Conservation (phyloP, 1,140 invertebrate species). For the Drosophila orosa region DNA sequence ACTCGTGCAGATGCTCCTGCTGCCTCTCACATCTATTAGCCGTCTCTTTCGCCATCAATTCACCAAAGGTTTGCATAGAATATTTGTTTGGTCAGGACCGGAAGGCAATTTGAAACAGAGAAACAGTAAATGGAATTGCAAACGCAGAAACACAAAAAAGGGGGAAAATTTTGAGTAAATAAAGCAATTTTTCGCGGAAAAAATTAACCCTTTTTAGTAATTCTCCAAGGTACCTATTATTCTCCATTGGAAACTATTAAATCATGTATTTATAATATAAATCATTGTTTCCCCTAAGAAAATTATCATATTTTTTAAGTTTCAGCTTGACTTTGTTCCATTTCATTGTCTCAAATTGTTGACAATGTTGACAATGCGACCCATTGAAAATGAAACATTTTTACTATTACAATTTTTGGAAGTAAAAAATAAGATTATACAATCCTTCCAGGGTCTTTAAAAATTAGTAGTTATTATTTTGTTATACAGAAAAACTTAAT, state of each 20-base stretch:
- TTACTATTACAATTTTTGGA: neutral
- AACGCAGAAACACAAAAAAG: neutral
- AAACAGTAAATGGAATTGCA: conserved; percentile 8
- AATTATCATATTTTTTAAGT: neutral
- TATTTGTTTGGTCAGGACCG: conserved; percentile 38
- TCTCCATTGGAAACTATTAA: neutral
- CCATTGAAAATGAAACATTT: neutral
- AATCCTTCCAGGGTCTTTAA: neutral
- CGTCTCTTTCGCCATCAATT: conserved; percentile 8
- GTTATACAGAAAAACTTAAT: no score
- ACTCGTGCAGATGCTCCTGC: conserved; percentile 13
- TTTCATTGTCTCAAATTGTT: neutral
- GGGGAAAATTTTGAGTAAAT: neutral
- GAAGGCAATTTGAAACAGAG: conserved; percentile 46
- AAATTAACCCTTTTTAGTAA: conserved; percentile 2
- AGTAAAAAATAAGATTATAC: neutral
- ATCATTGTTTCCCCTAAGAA: neutral
- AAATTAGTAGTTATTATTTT: neutral
- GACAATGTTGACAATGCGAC: neutral
- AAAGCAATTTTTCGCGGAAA: neutral
- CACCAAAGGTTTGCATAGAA: conserved; percentile 46
- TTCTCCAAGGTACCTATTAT: no score
- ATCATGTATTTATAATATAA: neutral
- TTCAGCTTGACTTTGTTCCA: neutral
- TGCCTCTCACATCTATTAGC: neutral